Evolutionary conservation across 2,797 vertebrate genomes (phyloP).

Genomic region (Coccyzus lansbergi): DNA sequence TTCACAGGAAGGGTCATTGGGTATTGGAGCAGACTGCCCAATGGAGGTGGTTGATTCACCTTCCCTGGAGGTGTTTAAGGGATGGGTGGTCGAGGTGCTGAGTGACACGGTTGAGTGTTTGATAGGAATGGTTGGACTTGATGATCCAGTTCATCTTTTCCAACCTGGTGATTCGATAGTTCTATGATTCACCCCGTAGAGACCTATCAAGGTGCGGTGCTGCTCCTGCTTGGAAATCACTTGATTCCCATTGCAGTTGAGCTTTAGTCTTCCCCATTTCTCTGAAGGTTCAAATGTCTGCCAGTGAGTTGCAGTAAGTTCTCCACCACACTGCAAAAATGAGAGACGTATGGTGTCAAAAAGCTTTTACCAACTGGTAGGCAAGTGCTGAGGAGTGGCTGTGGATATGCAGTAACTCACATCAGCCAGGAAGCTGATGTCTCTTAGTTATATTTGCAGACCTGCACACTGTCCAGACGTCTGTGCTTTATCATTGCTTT

Average conservation of each 20-base stretch:
- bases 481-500: neutral
- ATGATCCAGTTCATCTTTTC: too few species aligned
- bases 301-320: neutral
- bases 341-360: fast-evolving
- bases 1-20: too few species aligned
- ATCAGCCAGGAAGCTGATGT: neutral
- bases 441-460: neutral
- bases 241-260: fast-evolving
- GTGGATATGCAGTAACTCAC: neutral
- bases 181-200: fast-evolving
- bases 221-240: neutral
- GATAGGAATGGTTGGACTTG: too few species aligned
- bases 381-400: neutral
- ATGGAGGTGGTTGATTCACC: too few species aligned
- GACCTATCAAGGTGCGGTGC: neutral
- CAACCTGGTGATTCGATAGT: too few species aligned
- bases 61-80: too few species aligned
- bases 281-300: neutral
- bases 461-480: neutral
- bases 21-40: too few species aligned
- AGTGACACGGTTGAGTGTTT: too few species aligned
- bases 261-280: neutral
- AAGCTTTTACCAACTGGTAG: neutral
- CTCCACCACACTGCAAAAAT: neutral
- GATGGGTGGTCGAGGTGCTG: too few species aligned